Percentiles rank a stretch among this genome's conserved stretches.
Conservation (phyloP, 2,113 vertebrate species). For the Capra hircus region DNA sequence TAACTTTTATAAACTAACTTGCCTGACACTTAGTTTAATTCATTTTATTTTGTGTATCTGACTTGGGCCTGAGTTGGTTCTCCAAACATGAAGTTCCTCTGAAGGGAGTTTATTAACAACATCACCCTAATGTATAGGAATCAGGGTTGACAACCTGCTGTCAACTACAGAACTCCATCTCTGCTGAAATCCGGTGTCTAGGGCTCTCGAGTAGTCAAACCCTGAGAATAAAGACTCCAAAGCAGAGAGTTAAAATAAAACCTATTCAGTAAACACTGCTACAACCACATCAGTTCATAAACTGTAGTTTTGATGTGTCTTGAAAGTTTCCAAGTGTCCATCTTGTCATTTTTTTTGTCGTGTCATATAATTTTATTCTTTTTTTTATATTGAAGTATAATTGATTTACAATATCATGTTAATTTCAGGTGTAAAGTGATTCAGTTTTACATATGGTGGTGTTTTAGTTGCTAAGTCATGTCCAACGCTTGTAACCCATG, state of each 20-base stretch:
- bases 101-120: background rate
- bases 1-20: background rate
- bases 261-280: background rate
- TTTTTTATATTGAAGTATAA: background rate
- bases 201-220: background rate
- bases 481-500: background rate
- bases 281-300: background rate
- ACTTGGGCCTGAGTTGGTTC: background rate
- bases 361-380: background rate
- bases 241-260: conserved; percentile 23
- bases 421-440: background rate
- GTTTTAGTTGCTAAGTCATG: background rate
- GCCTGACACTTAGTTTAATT: background rate
- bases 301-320: background rate
- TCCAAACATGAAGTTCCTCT: background rate
- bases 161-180: background rate
- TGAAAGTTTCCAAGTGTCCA: background rate
- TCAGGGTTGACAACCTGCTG: background rate
- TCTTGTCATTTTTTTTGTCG: background rate
- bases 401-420: background rate
- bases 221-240: background rate
- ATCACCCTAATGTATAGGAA: background rate
- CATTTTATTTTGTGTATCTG: background rate
- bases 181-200: background rate
- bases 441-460: background rate